Percentiles rank a stretch among this genome's conserved stretches.
phyloP scores from a whole-genome alignment of 2,888 invertebrate genomes.

The Troglohyphantes excavatus region DNA sequence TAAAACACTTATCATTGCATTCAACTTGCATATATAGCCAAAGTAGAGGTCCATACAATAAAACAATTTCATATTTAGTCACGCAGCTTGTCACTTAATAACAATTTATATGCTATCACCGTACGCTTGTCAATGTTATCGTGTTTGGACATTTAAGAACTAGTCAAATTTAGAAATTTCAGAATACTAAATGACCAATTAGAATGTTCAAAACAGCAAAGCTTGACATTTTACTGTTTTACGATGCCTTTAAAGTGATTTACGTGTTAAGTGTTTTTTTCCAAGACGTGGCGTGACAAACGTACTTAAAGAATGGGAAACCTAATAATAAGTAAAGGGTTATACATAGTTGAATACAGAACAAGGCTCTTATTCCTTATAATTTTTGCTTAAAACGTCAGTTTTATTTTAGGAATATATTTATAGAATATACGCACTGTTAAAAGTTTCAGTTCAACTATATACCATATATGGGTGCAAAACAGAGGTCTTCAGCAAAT shows the following conservation, averaged over 20 bases:
- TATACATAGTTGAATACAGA: too few relatives aligned
- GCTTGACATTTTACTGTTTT: not conserved
- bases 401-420: too few relatives aligned
- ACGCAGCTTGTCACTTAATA: not conserved
- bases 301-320: not conserved
- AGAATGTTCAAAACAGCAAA: not conserved
- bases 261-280: not conserved
- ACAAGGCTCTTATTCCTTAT: too few relatives aligned
- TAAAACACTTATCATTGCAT: too few relatives aligned
- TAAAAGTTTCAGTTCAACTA: too few relatives aligned
- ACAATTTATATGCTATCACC: not conserved
- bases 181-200: slow-evolving; percentile 6
- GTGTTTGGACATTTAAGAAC: not conserved
- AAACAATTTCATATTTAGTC: not conserved
- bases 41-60: too few relatives aligned
- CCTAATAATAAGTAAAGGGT: too few relatives aligned
- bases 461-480: too few relatives aligned
- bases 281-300: not conserved
- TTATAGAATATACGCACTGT: too few relatives aligned
- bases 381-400: too few relatives aligned
- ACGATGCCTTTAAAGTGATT: not conserved
- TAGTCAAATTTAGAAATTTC: slow-evolving; percentile 26
- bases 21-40: too few relatives aligned
- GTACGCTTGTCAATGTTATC: slow-evolving; percentile 7
- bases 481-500: too few relatives aligned